Conservation (phyloP, 2,113 vertebrate genomes). For the Willisornis vidua region DNA sequence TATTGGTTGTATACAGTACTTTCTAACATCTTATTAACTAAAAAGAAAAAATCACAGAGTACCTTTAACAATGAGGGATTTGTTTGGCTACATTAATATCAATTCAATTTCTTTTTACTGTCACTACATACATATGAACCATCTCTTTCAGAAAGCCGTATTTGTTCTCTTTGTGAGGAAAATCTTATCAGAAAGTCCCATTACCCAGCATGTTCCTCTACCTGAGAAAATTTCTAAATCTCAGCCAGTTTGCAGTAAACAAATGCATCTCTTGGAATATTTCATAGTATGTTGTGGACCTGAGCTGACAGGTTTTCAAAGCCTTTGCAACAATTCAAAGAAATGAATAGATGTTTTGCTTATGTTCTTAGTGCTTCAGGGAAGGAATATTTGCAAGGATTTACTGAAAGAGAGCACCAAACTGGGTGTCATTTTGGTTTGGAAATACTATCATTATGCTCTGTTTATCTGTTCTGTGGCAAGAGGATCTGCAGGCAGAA, state of each 20-base stretch:
- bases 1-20: neutral
- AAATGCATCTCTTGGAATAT: neutral
- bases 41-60: neutral
- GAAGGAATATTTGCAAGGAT: neutral
- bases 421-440: neutral
- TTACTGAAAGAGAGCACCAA: neutral
- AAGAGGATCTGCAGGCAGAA: neutral
- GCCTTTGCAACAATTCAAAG: neutral
- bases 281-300: neutral
- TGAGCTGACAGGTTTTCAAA: neutral
- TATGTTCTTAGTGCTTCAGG: neutral
- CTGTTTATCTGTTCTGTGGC: neutral
- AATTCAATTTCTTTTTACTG: neutral
- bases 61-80: slow-evolving; percentile 30
- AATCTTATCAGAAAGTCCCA: neutral
- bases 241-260: neutral
- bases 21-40: slow-evolving; percentile 27
- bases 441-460: neutral
- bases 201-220: neutral
- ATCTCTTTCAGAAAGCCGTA: neutral
- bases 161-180: neutral
- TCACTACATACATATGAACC: neutral
- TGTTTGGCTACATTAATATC: slow-evolving; percentile 18
- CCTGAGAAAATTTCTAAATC: neutral
- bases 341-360: neutral